phyloP scores from a whole-genome alignment of 2,888 invertebrate species.

The Volucella inflata region DNA sequence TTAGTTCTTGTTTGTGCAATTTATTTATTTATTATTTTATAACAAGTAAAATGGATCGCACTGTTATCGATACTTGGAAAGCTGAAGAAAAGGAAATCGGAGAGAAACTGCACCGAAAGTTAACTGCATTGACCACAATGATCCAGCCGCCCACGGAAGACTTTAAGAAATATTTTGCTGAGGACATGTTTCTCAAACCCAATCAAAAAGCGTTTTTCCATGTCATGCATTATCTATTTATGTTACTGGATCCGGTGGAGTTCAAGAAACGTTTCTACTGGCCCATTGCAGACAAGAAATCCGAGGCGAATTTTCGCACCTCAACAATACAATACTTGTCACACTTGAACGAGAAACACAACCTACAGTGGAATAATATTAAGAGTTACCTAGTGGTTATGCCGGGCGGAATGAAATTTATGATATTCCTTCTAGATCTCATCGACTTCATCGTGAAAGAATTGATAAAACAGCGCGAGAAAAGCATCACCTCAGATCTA shows the following conservation, averaged over 20 bases:
- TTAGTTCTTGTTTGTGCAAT: not conserved
- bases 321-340: constrained; percentile 82
- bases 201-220: constrained; percentile 82
- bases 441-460: constrained; percentile 81
- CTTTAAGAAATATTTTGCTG: constrained; percentile 78
- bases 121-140: constrained; percentile 78
- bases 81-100: constrained; percentile 82
- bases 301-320: constrained; percentile 81
- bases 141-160: constrained; percentile 80
- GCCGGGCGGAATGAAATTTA: constrained; percentile 83
- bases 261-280: constrained; percentile 83
- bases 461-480: constrained; percentile 80
- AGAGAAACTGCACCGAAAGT: constrained; percentile 79
- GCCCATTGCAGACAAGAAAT: constrained; percentile 82
- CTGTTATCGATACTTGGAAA: constrained; percentile 80
- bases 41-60: constrained; percentile 80
- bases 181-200: constrained; percentile 83
- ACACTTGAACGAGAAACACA: constrained; percentile 81
- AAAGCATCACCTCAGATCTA: constrained; percentile 68
- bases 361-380: constrained; percentile 81
- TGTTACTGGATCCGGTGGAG: constrained; percentile 81
- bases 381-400: constrained; percentile 82
- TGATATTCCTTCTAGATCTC: constrained; percentile 81
- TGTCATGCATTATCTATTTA: constrained; percentile 82
- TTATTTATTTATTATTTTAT: constrained; percentile 1